Percentiles rank a stretch among this genome's conserved stretches.
Evolutionary conservation across 2,113 vertebrate species (phyloP).

Genomic region (Clarias macrocephalus): DNA sequence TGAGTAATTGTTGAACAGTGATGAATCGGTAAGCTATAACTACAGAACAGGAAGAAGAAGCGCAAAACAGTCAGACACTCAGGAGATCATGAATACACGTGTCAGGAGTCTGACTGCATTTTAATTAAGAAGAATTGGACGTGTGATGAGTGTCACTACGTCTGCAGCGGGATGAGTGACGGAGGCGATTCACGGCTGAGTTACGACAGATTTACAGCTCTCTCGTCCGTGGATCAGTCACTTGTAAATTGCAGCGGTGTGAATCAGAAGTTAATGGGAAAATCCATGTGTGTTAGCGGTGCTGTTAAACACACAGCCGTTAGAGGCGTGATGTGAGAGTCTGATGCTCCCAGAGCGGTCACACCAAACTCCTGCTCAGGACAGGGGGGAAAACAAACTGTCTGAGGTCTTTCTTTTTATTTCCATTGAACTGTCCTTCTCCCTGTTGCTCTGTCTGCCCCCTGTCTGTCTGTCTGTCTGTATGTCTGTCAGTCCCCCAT

Average conservation of each 20-base stretch:
- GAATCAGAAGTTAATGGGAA: slow-evolving; percentile 48
- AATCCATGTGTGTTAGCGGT: slow-evolving; percentile 42
- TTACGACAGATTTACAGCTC: not conserved
- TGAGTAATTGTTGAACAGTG: not conserved
- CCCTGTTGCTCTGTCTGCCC: not conserved
- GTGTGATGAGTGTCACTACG: not conserved
- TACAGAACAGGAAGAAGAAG: not conserved
- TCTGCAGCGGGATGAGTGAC: not conserved
- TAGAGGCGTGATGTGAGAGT: slow-evolving; percentile 15
- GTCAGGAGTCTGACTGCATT: slow-evolving; percentile 8
- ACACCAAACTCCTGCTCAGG: not conserved
- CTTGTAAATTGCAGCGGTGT: slow-evolving; percentile 20
- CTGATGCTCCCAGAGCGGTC: not conserved
- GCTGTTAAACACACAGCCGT: slow-evolving; percentile 29
- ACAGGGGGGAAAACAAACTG: too few relatives aligned
- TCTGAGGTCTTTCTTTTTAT: not conserved
- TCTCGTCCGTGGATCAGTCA: not conserved
- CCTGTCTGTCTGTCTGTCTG: not conserved
- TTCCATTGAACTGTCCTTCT: not conserved
- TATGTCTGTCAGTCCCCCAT: not conserved
- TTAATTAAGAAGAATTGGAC: slow-evolving; percentile 10
- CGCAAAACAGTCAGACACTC: not conserved
- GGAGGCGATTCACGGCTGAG: slow-evolving; percentile 2
- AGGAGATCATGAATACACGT: not conserved
- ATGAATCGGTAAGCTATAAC: not conserved